Base-by-base conservation (phyloP, 2,797 vertebrate species). In the Ctenopoma kingsleyae region DNA sequence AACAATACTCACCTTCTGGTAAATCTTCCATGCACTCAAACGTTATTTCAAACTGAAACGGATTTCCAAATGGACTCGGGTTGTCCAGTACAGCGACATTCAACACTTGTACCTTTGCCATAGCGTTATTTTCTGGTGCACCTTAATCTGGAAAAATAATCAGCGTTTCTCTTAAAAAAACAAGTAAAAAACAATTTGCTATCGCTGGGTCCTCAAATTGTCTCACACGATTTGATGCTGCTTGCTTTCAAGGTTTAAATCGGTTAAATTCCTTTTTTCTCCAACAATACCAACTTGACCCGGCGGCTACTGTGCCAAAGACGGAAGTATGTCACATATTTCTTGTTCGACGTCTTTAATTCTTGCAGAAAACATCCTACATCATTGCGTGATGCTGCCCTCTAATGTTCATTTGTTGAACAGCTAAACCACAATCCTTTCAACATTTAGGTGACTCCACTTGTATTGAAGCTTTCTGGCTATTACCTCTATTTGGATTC, bases 1-100 rank as follows among this genome's bases (percentile, higher is more conserved):
- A 11, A 65, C 16, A 44, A 25, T 25, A 81, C 94, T 86, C 71
- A 97, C 96, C 96, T 84, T 97, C 96, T 0, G 94, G 93, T 30
- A 98, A 86, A 78, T 96, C 95, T 81, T 98, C 96, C 92, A 88
- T 96, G 88, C 96, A 98, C 60, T 98, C 96, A 87, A 98, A 98
- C 8, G 96, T 97, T 73, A 97, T 95, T 87, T 98, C 96, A 80
- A 98, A 98, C 82, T 97, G 96, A 74, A 98, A 97, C 1, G 96
- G 96, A 58, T 96, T 97, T 78, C 94, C 91, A 83, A 98, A 98
- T 1, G 93, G 93, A 50, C 94, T 95, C 38, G 96, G 95, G 74
- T 96, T 96, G 81, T 96, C 95, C 89, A 96, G 81, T 5, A 96
- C 94, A 51, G 93, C 92, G 27, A 95, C 95, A 44, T 96, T 96